Percentiles rank a stretch among this genome's conserved stretches.
Evolutionary conservation across 1,140 invertebrate genomes (phyloP).

Genomic region (Drosophila ogumai): DNA sequence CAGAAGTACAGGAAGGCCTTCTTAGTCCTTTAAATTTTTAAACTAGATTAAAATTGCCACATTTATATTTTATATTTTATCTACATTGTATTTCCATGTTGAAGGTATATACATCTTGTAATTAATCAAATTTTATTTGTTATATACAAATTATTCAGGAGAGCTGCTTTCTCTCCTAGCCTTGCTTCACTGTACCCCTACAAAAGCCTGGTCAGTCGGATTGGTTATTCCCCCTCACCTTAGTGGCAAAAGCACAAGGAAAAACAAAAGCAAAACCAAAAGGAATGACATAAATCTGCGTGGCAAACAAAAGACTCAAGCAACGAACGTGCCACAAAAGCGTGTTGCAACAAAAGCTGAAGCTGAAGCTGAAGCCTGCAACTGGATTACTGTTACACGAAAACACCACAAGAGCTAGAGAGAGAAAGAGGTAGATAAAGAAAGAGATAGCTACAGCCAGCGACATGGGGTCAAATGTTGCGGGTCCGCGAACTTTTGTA

Average conservation of each 20-base stretch:
- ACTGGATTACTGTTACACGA: slow-evolving; percentile 78
- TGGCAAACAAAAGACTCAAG: slow-evolving; percentile 81
- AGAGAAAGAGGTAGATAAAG: too few species aligned
- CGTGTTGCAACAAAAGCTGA: slow-evolving; percentile 55
- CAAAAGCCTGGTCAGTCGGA: slow-evolving; percentile 24
- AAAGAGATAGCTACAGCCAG: not conserved
- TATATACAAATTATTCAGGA: not conserved
- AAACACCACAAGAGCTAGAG: slow-evolving; percentile 1
- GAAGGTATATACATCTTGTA: too few species aligned
- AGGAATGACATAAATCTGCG: slow-evolving; percentile 79
- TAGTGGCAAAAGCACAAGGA: not conserved
- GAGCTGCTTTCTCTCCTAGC: not conserved
- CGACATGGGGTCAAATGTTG: slow-evolving; percentile 45
- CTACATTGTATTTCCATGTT: too few species aligned
- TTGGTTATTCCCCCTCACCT: not conserved
- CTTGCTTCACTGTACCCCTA: slow-evolving; percentile 1
- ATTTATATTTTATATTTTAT: too few species aligned
- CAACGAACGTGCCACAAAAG: slow-evolving; percentile 70
- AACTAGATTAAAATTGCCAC: not conserved
- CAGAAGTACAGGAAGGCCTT: slow-evolving; percentile 32
- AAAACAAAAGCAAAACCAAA: slow-evolving; percentile 13
- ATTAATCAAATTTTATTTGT: too few species aligned
- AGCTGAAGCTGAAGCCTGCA: slow-evolving; percentile 47
- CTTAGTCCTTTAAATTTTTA: not conserved
- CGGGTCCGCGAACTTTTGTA: slow-evolving; percentile 40